Evolutionary conservation across 2,888 invertebrate genomes (phyloP).

Genomic region (Stenurella melanura): DNA sequence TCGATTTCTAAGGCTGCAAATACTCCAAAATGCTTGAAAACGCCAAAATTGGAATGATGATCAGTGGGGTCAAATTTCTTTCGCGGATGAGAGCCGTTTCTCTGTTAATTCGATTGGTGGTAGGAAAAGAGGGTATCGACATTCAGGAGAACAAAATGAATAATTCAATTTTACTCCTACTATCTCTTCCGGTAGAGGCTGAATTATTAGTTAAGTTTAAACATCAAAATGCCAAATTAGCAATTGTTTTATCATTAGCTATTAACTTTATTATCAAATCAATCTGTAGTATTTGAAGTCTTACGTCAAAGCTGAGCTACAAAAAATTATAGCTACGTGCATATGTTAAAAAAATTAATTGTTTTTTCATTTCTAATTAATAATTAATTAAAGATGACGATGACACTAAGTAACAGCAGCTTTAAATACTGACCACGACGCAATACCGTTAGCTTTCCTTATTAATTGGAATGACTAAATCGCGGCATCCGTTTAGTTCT

Average conservation of each 20-base stretch:
- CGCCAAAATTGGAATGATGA: too few species aligned
- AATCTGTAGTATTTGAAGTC: neutral
- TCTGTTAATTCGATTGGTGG: too few species aligned
- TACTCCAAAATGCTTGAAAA: too few species aligned
- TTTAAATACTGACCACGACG: conserved; percentile 39
- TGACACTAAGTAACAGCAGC: neutral
- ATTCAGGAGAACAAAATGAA: too few species aligned
- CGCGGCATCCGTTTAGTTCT: conserved; percentile 42
- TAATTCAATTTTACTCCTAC: too few species aligned
- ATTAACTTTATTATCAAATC: neutral
- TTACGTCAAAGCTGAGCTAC: neutral
- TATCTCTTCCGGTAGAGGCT: too few species aligned
- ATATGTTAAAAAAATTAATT: neutral
- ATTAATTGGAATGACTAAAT: conserved; percentile 52
- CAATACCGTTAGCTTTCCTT: conserved; percentile 50
- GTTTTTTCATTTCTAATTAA: neutral
- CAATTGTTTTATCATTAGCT: neutral
- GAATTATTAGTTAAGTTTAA: too few species aligned
- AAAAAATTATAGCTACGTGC: neutral
- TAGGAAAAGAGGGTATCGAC: too few species aligned
- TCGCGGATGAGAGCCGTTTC: too few species aligned
- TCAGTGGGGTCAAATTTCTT: too few species aligned
- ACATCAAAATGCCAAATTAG: neutral
- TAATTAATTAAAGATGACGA: conserved; percentile 1
- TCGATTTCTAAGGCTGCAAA: too few species aligned